Evolutionary conservation across 1,140 invertebrate genomes (phyloP).

Genomic region (Limonius californicus): DNA sequence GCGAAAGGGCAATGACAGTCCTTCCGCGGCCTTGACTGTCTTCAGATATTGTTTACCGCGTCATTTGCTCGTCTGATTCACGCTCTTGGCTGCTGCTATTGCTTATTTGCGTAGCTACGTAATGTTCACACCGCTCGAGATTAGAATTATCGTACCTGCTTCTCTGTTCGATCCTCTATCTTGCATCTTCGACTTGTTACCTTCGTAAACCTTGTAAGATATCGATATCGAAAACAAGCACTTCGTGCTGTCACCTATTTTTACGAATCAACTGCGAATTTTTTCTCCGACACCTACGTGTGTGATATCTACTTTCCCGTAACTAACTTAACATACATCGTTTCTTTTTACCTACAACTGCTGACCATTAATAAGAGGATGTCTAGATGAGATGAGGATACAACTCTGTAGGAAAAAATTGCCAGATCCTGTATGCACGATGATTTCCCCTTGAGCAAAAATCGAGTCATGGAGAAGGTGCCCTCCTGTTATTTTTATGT

Average conservation of each 20-base stretch:
- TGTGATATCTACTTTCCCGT: not conserved
- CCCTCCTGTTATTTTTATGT: too few relatives aligned
- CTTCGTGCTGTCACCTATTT: slow-evolving; percentile 1
- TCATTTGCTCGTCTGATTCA: slow-evolving; percentile 27
- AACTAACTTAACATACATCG: too few relatives aligned
- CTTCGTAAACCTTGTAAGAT: not conserved
- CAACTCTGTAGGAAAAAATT: too few relatives aligned
- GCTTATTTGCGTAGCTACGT: slow-evolving; percentile 9
- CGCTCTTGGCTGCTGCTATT: slow-evolving; percentile 7
- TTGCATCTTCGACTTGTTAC: slow-evolving; percentile 11
- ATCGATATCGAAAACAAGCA: slow-evolving; percentile 11
- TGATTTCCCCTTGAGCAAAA: too few relatives aligned
- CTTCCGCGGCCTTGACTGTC: slow-evolving; percentile 30
- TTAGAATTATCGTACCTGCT: slow-evolving; percentile 12
- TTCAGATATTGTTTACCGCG: slow-evolving; percentile 31
- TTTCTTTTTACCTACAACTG: too few relatives aligned
- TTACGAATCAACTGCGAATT: not conserved
- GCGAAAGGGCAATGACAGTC: slow-evolving; percentile 30
- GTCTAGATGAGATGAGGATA: too few relatives aligned
- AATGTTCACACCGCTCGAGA: not conserved
- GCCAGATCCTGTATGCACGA: too few relatives aligned
- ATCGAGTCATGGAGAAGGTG: too few relatives aligned
- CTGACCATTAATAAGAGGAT: too few relatives aligned
- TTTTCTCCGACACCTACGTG: slow-evolving; percentile 3
- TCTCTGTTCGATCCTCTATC: slow-evolving; percentile 8